Conservation (phyloP, 2,888 invertebrate genomes). For the Anthrax anthrax region DNA sequence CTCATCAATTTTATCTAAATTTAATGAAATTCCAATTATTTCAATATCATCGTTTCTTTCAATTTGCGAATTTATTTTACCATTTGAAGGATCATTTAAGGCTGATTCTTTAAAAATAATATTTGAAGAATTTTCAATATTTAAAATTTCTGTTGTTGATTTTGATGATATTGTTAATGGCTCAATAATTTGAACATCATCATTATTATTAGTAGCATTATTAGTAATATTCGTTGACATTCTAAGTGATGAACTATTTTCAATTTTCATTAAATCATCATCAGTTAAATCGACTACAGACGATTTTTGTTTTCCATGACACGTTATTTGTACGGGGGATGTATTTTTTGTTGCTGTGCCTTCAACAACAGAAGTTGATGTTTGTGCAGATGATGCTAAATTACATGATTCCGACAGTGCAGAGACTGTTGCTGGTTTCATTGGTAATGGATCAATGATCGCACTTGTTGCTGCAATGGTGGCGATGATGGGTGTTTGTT, state of each 20-base stretch:
- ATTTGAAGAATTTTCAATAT: not conserved
- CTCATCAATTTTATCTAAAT: not conserved
- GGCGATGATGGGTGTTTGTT: not conserved
- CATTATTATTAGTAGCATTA: not conserved
- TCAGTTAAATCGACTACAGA: constrained; percentile 12
- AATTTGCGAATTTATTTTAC: not conserved
- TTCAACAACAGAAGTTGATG: constrained; percentile 7
- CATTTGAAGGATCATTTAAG: no score
- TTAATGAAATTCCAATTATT: not conserved
- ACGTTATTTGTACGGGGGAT: constrained; percentile 14
- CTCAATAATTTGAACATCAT: not conserved
- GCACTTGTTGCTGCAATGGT: not conserved
- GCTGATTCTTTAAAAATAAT: not conserved
- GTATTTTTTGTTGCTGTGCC: constrained; percentile 15
- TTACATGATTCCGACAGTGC: constrained; percentile 1
- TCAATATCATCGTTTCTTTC: not conserved
- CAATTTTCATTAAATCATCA: constrained; percentile 8
- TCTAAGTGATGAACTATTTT: not conserved
- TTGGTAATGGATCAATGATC: constrained; percentile 1
- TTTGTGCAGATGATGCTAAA: constrained; percentile 8
- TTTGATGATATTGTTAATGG: not conserved
- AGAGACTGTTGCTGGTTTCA: not conserved
- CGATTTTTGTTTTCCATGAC: constrained; percentile 11
- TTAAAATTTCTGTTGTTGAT: not conserved
- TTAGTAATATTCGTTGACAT: constrained; percentile 20